These are phyloP conservation scores for Grallaria varia DNA, from an alignment of 2,113 vertebrate species.

Conservation along the genomic window DNA sequence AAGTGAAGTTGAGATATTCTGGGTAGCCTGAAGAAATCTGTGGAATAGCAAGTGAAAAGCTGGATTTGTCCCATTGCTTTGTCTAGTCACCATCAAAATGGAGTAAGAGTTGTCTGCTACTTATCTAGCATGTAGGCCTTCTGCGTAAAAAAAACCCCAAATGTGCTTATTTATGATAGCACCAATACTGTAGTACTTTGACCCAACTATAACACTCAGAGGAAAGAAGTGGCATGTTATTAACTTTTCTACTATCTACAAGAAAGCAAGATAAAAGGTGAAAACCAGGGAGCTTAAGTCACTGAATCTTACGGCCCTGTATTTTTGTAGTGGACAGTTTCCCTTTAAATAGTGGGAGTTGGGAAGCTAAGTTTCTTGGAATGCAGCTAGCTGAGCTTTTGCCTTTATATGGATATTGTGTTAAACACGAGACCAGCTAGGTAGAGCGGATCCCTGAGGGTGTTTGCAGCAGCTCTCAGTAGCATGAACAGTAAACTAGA, in stretches of 20 bases:
- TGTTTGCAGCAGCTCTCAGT: constrained; percentile 24
- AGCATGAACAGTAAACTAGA: constrained; percentile 60
- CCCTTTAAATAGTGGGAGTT: background rate
- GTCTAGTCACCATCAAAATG: background rate
- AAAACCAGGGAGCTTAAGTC: background rate
- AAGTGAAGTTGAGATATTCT: background rate
- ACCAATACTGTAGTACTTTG: background rate
- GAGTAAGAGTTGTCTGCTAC: background rate
- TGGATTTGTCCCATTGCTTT: background rate
- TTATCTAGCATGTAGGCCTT: background rate
- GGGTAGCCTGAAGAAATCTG: background rate
- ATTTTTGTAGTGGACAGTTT: background rate
- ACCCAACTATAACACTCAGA: background rate
- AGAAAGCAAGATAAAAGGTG: background rate
- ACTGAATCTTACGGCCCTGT: background rate
- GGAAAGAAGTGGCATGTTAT: background rate
- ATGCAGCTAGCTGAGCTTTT: background rate
- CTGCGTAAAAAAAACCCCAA: background rate
- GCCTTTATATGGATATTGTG: background rate
- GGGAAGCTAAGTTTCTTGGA: constrained; percentile 9
- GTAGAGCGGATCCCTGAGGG: constrained; percentile 12
- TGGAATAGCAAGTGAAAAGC: background rate
- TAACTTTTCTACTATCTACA: background rate
- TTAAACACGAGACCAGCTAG: constrained; percentile 21
- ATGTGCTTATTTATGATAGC: background rate